Percentiles rank a stretch among this genome's conserved stretches.
These are phyloP conservation scores for Rhinogobius similis DNA, from an alignment of 2,113 vertebrate genomes.

Conservation along the genomic window DNA sequence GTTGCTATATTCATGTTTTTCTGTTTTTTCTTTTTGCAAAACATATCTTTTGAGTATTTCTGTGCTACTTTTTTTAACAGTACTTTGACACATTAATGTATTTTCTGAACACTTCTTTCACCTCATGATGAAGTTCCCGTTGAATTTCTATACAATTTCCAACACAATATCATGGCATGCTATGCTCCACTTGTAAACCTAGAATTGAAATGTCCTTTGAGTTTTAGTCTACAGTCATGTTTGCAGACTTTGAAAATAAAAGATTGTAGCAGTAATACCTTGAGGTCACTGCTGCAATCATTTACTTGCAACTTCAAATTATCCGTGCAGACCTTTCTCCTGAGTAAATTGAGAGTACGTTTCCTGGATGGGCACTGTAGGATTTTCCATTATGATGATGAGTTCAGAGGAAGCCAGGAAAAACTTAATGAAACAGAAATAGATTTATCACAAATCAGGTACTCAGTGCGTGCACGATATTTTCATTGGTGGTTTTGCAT, in stretches of 20 bases:
- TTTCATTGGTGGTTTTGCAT: constrained; percentile 29
- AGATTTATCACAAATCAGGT: constrained; percentile 9
- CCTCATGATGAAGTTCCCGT: not conserved
- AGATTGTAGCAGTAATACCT: constrained; percentile 51
- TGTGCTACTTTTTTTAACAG: not conserved
- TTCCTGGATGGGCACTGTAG: constrained; percentile 44
- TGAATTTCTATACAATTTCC: not conserved
- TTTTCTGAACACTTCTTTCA: not conserved
- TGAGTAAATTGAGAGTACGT: constrained; percentile 31
- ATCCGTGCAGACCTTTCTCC: constrained; percentile 5
- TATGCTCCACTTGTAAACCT: not conserved
- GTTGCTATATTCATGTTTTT: too few species aligned
- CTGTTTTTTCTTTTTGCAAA: not conserved
- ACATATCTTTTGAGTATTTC: too few species aligned
- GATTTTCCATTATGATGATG: constrained; percentile 37
- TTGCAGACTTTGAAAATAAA: not conserved
- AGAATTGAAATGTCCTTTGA: not conserved
- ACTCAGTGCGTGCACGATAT: constrained; percentile 11
- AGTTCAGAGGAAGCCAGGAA: constrained; percentile 32
- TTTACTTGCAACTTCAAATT: constrained; percentile 38
- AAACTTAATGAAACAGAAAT: constrained; percentile 17
- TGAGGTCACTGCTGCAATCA: constrained; percentile 38
- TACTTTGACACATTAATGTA: not conserved
- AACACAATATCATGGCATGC: not conserved
- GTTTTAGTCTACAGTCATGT: not conserved